phyloP scores from a whole-genome alignment of 2,888 invertebrate genomes.

The Eupelmus urozonus region DNA sequence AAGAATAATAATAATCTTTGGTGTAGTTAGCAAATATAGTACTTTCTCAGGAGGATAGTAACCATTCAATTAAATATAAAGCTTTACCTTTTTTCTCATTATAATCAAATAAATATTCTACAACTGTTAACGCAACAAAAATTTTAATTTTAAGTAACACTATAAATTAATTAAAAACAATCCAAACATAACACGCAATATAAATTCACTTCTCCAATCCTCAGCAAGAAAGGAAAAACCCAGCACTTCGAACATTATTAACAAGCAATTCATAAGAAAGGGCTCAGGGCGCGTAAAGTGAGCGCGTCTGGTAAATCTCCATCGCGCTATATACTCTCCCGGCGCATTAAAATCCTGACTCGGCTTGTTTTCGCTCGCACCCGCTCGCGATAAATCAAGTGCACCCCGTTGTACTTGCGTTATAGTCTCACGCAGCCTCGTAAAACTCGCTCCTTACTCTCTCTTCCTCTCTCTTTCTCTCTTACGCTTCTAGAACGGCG shows the following conservation, averaged over 20 bases:
- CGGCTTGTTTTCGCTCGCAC: constrained; percentile 56
- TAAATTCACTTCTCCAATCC: too few relatives aligned
- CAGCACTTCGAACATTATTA: constrained; percentile 29
- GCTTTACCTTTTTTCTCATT: too few relatives aligned
- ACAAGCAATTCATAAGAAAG: constrained; percentile 48
- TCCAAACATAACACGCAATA: too few relatives aligned
- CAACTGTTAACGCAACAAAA: too few relatives aligned
- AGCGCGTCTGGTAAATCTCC: constrained; percentile 52
- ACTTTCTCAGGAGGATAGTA: too few relatives aligned
- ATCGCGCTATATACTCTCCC: not conserved
- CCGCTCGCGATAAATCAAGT: constrained; percentile 57
- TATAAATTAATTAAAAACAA: too few relatives aligned
- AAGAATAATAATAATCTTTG: too few relatives aligned
- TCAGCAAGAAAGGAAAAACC: too few relatives aligned
- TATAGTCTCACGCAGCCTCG: constrained; percentile 33
- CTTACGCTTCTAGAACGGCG: constrained; percentile 24
- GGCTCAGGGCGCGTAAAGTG: constrained; percentile 20
- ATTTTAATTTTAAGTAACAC: too few relatives aligned
- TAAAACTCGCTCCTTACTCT: constrained; percentile 48
- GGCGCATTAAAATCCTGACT: constrained; percentile 58
- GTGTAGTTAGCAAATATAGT: too few relatives aligned
- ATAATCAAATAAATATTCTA: too few relatives aligned
- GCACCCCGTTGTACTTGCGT: constrained; percentile 15
- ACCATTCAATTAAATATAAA: too few relatives aligned
- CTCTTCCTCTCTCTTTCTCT: constrained; percentile 42